These are phyloP conservation scores for Podilymbus podiceps DNA, from an alignment of 2,113 vertebrate species.

Conservation along the genomic window DNA sequence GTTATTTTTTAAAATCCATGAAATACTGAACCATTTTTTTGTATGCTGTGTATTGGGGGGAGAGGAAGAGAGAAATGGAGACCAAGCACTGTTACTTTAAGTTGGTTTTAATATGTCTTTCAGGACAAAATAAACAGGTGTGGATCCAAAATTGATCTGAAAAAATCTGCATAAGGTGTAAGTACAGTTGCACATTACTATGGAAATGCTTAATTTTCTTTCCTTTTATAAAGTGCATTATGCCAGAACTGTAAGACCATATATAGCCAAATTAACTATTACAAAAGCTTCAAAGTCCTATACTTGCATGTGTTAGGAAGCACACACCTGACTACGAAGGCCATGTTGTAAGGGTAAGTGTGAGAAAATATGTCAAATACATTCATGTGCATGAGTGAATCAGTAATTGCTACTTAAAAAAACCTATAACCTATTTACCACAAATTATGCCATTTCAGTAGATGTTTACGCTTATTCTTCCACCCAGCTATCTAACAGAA, in stretches of 20 bases:
- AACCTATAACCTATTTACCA: background rate
- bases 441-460: background rate
- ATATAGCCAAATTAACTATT: slow-evolving; percentile 15
- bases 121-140: slow-evolving; percentile 29
- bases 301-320: background rate
- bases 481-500: background rate
- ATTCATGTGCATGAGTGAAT: background rate
- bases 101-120: slow-evolving; percentile 33
- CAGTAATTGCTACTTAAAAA: background rate
- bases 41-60: too few species aligned
- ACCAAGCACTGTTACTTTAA: slow-evolving; percentile 10
- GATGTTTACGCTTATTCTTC: background rate
- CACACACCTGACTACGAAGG: background rate
- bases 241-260: slow-evolving; percentile 7
- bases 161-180: slow-evolving; percentile 1
- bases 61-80: background rate
- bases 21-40: background rate
- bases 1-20: background rate
- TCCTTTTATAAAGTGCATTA: slow-evolving; percentile 47
- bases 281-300: slow-evolving; percentile 3
- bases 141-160: slow-evolving; percentile 21
- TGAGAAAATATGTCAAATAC: background rate
- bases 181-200: slow-evolving; percentile 1
- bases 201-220: slow-evolving; percentile 18
- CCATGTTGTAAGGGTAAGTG: background rate